phyloP scores from a whole-genome alignment of 2,113 vertebrate genomes.

The Ptilonorhynchus violaceus region DNA sequence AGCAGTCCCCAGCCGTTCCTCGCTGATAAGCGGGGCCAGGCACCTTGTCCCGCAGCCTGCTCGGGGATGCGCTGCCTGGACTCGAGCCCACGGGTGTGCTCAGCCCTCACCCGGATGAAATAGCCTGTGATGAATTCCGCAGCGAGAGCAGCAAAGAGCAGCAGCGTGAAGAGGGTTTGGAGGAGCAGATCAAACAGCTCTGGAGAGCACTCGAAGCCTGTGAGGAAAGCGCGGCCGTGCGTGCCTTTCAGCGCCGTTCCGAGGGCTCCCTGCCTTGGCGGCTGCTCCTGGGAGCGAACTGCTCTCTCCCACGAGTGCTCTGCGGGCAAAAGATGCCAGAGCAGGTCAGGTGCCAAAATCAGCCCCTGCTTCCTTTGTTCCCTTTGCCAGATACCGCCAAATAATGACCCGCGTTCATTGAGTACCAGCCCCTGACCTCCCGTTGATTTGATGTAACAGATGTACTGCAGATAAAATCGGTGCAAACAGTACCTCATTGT shows the following conservation, averaged over 20 bases:
- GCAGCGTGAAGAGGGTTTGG: background rate
- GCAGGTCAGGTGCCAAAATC: background rate
- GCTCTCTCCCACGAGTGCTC: accelerated
- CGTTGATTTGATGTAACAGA: background rate
- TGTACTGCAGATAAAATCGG: background rate
- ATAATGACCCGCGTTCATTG: background rate
- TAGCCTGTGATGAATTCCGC: background rate
- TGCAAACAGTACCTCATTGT: background rate
- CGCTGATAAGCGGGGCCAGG: background rate
- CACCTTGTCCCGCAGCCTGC: background rate
- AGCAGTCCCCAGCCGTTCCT: background rate
- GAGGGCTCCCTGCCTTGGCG: background rate
- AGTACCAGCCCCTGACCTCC: background rate
- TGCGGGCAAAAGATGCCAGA: background rate
- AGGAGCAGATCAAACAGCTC: background rate
- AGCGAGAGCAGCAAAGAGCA: background rate
- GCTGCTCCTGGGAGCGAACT: background rate
- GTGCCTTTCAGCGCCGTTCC: background rate
- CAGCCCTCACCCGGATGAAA: background rate
- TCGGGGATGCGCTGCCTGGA: background rate
- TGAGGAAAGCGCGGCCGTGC: background rate
- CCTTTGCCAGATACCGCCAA: background rate
- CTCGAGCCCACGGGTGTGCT: accelerated
- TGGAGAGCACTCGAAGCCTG: slow-evolving; percentile 1
- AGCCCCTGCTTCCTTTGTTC: background rate